Evolutionary conservation across 2,888 invertebrate species (phyloP), one percentile per base, ranked within the genome.

Genomic region (Sisyra terminalis): DNA sequence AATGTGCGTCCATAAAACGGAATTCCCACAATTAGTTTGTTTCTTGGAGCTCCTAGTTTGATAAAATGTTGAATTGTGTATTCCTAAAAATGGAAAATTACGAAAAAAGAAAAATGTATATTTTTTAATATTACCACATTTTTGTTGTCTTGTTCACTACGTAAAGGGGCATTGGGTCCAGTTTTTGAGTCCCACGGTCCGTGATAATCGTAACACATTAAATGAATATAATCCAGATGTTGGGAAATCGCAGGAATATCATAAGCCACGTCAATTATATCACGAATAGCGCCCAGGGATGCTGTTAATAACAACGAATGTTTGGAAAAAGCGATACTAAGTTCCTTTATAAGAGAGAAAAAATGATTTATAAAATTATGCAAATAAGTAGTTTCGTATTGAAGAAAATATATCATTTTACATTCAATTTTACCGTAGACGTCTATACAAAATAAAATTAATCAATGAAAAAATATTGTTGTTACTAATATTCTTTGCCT

Each of bases 181-280:
- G 84, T 74, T 44, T 65, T 66, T 1, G 66, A 66, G 51, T 88
- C 83, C 87, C 87, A 88, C 5, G 79, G 71, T 0, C 88, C 88
- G 50, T 87, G 86, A 58, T 87, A 89, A 59, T 90, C 89, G 57
- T 90, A 90, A 46, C 83, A 81, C 88, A 88, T 89, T 57, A 88
- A 72, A 51, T 88, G 85, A 30, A 88, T 70, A 44, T 71, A 75
- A 57, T 83, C 79, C 32, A 82, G 57, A 54, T 78, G 74, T 1
- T 71, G 60, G 11, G 77, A 73, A 10, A 90, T 64, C 48, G 75
- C 71, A 5, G 72, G 65, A 10, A 90, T 68, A 56, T 88, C 79
- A 53, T 90, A 90, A 0, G 81, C 83, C 1, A 69, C 61, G 46
- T 85, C 79, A 53, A 87, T 83, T 0, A 79, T 82, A 18, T 69